A percentile compares a stretch with the other conserved stretches of the same genome.
Evolutionary conservation across 1,140 invertebrate species (phyloP).

Genomic region (Saccostrea echinata): DNA sequence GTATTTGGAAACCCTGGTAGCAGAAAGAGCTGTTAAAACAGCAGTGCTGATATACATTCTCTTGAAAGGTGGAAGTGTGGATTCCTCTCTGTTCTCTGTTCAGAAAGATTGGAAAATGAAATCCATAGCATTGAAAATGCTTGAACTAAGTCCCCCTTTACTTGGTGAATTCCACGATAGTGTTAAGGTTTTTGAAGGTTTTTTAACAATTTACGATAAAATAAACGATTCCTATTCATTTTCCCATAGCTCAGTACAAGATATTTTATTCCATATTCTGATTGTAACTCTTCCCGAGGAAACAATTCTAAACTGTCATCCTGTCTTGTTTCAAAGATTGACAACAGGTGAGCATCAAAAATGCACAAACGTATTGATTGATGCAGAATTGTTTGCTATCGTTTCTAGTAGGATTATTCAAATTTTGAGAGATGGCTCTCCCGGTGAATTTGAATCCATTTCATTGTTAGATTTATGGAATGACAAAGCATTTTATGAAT

Average conservation of each 20-base stretch:
- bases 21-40: background rate
- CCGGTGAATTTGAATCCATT: background rate
- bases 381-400: background rate
- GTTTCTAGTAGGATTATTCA: background rate
- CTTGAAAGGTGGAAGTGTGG: background rate
- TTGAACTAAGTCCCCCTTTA: background rate
- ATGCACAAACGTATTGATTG: background rate
- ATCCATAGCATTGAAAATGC: background rate
- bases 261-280: background rate
- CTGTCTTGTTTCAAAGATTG: too few species aligned
- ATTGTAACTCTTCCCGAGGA: background rate
- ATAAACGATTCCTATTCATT: background rate
- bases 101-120: background rate
- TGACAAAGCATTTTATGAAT: background rate
- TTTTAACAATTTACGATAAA: background rate
- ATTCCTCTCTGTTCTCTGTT: background rate
- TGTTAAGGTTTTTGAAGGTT: background rate
- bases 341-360: background rate
- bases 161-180: background rate
- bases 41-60: background rate
- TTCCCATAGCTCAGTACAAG: background rate
- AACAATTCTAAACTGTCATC: background rate
- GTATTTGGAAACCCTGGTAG: background rate
- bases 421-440: background rate
- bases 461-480: background rate